Base-by-base conservation (phyloP, 2,888 invertebrate species). In the Troides helena region DNA sequence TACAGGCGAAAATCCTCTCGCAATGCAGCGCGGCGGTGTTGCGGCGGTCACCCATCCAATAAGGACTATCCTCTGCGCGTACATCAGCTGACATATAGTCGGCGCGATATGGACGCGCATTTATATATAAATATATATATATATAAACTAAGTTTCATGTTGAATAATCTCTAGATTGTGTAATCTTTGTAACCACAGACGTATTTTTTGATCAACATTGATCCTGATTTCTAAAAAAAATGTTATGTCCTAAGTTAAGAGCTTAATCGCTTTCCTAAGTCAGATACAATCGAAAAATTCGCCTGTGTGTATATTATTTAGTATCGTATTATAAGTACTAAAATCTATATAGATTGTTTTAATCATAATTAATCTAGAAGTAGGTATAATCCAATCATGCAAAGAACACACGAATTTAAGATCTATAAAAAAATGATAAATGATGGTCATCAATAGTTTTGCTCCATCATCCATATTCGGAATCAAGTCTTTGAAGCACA, bases 1-100 rank as follows among this genome's bases (percentile, higher is more conserved):
- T 80, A 56, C 90, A 93, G 93, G 92, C 70, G 93, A 93, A 74
- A 93, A 93, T 72, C 93, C 93, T 65, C 80, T 93, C 50, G 93
- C 93, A 67, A 93, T 93, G 93, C 93, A 93, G 72, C 86, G 93
- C n/a, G 93, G 93, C 14, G 76, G 79, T 46, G 84, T 86, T 1
- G 81, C 88, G 25, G 75, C 80, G 6, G 74, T 80, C 18, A 79
- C 86, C 62, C 79, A 84, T 80, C 87, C 93, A 80, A 79, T 87
- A 77, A 81, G 90, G 73, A 78, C 83, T 68, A 68, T 90, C 66
- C 73, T 86, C 69, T 71, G 78, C 6, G 73, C 78, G 1, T 74
- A 83, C 65, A 65, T 85, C 72, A 93, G 93, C 89, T 93, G 93
- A 93, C 92, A 88, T 61, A 74, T 90, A 77, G 79, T 81, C 70